Conservation (phyloP, 1,140 invertebrate genomes). For the Dreissena rostriformis region DNA sequence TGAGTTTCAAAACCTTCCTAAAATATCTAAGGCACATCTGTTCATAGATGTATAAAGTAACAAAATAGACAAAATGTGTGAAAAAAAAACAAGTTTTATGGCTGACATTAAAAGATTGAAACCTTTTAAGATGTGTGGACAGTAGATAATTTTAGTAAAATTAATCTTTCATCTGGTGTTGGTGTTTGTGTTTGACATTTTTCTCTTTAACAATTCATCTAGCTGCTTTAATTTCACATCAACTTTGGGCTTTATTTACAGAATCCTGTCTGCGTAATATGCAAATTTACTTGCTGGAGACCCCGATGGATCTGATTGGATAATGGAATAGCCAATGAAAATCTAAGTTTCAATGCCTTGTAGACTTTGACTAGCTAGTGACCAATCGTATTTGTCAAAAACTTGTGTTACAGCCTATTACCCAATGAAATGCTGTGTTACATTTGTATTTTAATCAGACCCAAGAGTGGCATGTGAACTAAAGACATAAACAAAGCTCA, state of each 20-base stretch:
- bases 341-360: conserved; percentile 1
- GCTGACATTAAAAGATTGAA: too few relatives aligned
- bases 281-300: conserved; percentile 55
- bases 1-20: too few relatives aligned
- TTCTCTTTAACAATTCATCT: conserved; percentile 1
- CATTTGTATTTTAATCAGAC: neutral
- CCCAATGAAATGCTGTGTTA: neutral
- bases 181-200: neutral
- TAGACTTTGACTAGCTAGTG: conserved; percentile 1
- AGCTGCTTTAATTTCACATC: conserved; percentile 26
- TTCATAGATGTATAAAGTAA: too few relatives aligned
- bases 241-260: conserved; percentile 51
- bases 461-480: neutral
- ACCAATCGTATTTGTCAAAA: neutral
- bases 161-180: neutral
- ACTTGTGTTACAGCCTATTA: neutral
- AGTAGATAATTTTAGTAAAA: too few relatives aligned
- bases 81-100: too few relatives aligned
- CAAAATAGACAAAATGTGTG: too few relatives aligned
- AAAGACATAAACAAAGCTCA: too few relatives aligned
- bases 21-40: too few relatives aligned
- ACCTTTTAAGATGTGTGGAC: too few relatives aligned
- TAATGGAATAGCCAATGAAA: conserved; percentile 23
- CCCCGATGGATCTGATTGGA: conserved; percentile 53
- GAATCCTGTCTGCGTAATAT: conserved; percentile 53